Evolutionary conservation across 1,140 invertebrate genomes (phyloP), one percentile per base, ranked within the genome.

Genomic region (Ptiloglossa arizonensis): DNA sequence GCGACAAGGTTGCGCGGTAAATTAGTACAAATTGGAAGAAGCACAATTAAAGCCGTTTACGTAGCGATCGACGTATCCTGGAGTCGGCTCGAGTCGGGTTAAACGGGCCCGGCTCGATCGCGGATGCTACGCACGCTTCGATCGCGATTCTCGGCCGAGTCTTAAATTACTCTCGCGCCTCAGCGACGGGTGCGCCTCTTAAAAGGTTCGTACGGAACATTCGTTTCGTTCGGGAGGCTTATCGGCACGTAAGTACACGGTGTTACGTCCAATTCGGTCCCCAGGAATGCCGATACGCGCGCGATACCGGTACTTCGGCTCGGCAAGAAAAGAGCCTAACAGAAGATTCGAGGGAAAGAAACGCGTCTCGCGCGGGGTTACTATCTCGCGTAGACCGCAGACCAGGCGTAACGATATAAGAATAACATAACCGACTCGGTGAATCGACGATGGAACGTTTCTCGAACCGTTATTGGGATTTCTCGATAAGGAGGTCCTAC

Each of bases 101-200:
- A 63, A 72, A 48, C 69, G 70, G 24, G n/a, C n/a, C 2, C 13
- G 32, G n/a, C 48, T 64, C 74, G 80, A 81, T 82, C 79, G 59
- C 50, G 72, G 73, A 78, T 60, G 80, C 73, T 67, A 76, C 67
- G 67, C 52, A 46, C 75, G 82, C 60, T 71, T 66, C 82, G 75
- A 82, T 83, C 82, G 82, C 70, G 81, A 52, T 83, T 63, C 73
- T 46, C 54, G 62, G 13, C 24, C 75, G 44, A 32, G 60, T 54
- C 76, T 83, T 83, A 83, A 83, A 83, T 83, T 83, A 83, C 75
- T 79, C 81, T 82, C 76, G 68, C 80, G 79, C 72, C 72, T 81
- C 68, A 48, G 66, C 66, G 74, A 69, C 80, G 69, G 73, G 44
- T 46, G 44, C 35, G 68, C 60, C 62, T 70, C 80, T 83, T 79